Evolutionary conservation across 1,140 invertebrate species (phyloP).

Genomic region (Lordiphosa clarofinis): DNA sequence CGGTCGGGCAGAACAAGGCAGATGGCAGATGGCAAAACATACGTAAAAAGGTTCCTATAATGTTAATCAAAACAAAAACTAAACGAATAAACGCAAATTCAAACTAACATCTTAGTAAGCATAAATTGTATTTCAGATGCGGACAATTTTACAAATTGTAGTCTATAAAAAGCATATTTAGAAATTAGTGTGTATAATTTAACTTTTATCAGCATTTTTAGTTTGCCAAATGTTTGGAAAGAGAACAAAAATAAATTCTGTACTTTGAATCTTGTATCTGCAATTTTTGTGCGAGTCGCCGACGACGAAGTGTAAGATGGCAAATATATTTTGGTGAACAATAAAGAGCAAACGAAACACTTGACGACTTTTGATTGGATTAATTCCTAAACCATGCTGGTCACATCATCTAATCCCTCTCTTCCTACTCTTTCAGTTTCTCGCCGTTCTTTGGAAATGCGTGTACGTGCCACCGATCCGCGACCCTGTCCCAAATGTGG

Average conservation of each 20-base stretch:
- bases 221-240: constrained; percentile 63
- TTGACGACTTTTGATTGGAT: constrained; percentile 16
- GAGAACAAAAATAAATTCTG: constrained; percentile 7
- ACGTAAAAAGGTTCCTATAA: constrained; percentile 79
- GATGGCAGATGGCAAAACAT: constrained; percentile 49
- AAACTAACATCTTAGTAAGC: constrained; percentile 20
- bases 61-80: constrained; percentile 65
- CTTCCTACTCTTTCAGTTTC: constrained; percentile 81
- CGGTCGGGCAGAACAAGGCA: constrained; percentile 5
- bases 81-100: constrained; percentile 35
- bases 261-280: constrained; percentile 60
- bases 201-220: constrained; percentile 37
- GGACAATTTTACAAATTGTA: constrained; percentile 70
- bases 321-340: constrained; percentile 74
- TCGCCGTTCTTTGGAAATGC: constrained; percentile 88
- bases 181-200: constrained; percentile 29
- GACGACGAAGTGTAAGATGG: constrained; percentile 38
- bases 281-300: constrained; percentile 43
- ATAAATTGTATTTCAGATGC: constrained; percentile 58
- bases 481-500: constrained; percentile 95
- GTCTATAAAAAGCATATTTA: constrained; percentile 41
- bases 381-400: no score
- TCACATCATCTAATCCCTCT: neutral
- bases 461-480: constrained; percentile 93
- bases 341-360: constrained; percentile 65